Evolutionary conservation across 2,888 invertebrate species (phyloP), one percentile per base, ranked within the genome.

Genomic region (Caenorhabditis panamensis): DNA sequence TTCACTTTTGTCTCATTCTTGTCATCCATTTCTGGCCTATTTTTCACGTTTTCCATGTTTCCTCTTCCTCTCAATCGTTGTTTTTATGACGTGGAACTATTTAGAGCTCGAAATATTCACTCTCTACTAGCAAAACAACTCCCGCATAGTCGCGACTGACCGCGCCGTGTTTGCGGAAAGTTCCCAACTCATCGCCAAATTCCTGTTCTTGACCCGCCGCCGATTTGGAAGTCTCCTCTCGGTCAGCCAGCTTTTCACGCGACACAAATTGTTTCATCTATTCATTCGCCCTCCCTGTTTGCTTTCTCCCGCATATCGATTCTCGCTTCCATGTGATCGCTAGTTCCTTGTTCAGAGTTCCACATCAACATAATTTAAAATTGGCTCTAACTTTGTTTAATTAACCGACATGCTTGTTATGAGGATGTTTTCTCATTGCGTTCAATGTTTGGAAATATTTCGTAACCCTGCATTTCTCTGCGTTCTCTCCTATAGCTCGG

Each of bases 231-330:
- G 72, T 18, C 47, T 16, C 41, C 53, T 41, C 64, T 64, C 53
- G 26, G n/a, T 20, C 54, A 47, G 16, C 53, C 51, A 24, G 37
- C 69, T 53, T 41, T 69, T 61, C 61, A 61, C 68, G 61, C 41
- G 37, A 24, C 20, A 36, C 22, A 78, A 71, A 66, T 66, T 71
- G 59, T 71, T 64, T 78, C 71, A 79, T 73, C 58, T 51, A 73
- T 56, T 68, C 51, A 62, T 72, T 72, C 26, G 24, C 63, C 31
- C 54, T 44, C 20, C 56, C 56, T 77, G 11, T 77, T 71, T 78
- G 69, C 53, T 58, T 64, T 77, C 56, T 44, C 28, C 44, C 59
- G 22, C 58, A 28, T 28, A 58, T 58, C 37, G 58, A 58, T 58
- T 58, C 31, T 5, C 24, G 36, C 31, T 1, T 8, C 41, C 71